Conservation (phyloP, 64 coral and sea anemone species). For the Montipora foliosa region DNA sequence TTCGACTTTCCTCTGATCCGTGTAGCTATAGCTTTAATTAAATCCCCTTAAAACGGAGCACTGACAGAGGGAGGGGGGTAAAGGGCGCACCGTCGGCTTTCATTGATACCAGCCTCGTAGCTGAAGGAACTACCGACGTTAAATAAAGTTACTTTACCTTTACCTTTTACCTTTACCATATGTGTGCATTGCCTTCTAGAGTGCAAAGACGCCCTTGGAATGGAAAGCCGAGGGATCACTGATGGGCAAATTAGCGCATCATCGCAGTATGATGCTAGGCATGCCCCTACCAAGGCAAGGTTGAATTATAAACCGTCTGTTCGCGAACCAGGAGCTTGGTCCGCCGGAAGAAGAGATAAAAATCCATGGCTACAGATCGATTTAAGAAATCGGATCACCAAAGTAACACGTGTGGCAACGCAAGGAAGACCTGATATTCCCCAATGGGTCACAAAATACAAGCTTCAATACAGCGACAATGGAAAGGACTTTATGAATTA, state of each 20-base stretch:
- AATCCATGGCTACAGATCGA: slow-evolving; percentile 33
- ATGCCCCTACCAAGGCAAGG: neutral
- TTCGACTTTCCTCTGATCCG: too few species aligned
- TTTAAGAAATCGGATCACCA: neutral
- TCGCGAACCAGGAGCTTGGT: neutral
- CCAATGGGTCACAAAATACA: slow-evolving; percentile 11
- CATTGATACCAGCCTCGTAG: too few species aligned
- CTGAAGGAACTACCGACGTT: too few species aligned
- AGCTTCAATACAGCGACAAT: neutral
- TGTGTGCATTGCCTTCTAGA: neutral
- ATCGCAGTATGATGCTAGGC: neutral
- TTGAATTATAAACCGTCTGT: neutral
- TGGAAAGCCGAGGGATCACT: neutral
- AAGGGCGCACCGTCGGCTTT: too few species aligned
- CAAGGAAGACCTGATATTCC: neutral
- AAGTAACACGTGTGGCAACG: slow-evolving; percentile 9
- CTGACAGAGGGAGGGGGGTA: too few species aligned
- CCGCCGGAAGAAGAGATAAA: neutral
- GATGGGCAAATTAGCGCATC: slow-evolving; percentile 19
- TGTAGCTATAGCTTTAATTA: too few species aligned
- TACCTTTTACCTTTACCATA: neutral
- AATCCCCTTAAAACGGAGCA: too few species aligned
- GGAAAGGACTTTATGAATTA: neutral
- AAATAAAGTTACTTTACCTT: too few species aligned
- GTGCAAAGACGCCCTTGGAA: slow-evolving; percentile 14